Evolutionary conservation across 2,888 invertebrate genomes (phyloP).

Genomic region (Penaeus monodon): DNA sequence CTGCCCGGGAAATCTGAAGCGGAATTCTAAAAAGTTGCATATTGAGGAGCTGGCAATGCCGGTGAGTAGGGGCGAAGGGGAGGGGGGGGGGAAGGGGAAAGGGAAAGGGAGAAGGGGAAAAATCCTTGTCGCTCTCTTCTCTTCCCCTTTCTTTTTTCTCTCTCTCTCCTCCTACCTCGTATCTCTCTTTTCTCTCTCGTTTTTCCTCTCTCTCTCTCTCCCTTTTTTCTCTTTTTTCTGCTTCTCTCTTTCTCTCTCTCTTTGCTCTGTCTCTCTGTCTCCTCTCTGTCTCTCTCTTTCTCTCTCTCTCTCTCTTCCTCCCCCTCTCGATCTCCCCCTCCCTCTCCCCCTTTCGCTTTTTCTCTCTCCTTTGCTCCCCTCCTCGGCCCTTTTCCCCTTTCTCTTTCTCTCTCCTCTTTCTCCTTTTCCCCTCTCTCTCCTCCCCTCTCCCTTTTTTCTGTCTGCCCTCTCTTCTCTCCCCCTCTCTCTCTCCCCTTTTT

Average conservation of each 20-base stretch:
- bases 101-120: too few relatives aligned
- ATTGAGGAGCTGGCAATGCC: not conserved
- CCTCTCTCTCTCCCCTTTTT: rapidly evolving
- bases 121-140: too few relatives aligned
- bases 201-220: too few relatives aligned
- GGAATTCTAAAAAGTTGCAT: too few relatives aligned
- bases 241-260: not conserved
- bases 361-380: not conserved
- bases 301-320: too few relatives aligned
- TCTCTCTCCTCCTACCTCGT: not conserved
- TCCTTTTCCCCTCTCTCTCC: not conserved
- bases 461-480: not conserved
- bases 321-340: not conserved
- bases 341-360: not conserved
- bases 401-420: too few relatives aligned
- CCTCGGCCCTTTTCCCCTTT: too few relatives aligned
- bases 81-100: too few relatives aligned
- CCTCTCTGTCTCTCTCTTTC: not conserved
- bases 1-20: too few relatives aligned
- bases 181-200: not conserved
- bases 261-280: not conserved
- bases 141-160: too few relatives aligned
- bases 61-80: not conserved
- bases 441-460: too few relatives aligned
- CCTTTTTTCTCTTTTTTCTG: not conserved